phyloP scores from a whole-genome alignment of 2,113 vertebrate genomes.

The Cyprinodon variegatus region DNA sequence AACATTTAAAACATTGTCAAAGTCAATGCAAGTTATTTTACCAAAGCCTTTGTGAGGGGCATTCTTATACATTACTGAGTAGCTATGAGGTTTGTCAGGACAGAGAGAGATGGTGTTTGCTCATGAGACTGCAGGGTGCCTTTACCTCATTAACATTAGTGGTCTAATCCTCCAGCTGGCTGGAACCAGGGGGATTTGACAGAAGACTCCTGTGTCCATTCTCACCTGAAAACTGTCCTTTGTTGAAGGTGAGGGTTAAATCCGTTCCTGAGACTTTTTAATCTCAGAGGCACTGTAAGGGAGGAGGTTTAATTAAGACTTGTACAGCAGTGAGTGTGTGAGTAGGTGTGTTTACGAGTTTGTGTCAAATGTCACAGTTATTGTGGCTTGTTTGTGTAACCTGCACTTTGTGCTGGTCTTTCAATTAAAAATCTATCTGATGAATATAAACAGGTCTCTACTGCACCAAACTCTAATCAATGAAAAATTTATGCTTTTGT shows the following conservation, averaged over 20 bases:
- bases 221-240: slow-evolving; percentile 63
- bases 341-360: slow-evolving; percentile 18
- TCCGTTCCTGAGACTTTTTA: slow-evolving; percentile 64
- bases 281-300: slow-evolving; percentile 64
- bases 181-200: slow-evolving; percentile 39
- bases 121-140: slow-evolving; percentile 39
- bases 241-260: slow-evolving; percentile 68
- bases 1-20: background rate
- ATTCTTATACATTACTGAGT: slow-evolving; percentile 5
- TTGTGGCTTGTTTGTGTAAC: slow-evolving; percentile 3
- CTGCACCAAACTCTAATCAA: slow-evolving; percentile 4
- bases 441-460: slow-evolving; percentile 31
- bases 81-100: slow-evolving; percentile 34
- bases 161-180: slow-evolving; percentile 47
- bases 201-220: slow-evolving; percentile 37
- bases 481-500: slow-evolving; percentile 15
- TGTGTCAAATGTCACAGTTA: slow-evolving; percentile 25
- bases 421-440: slow-evolving; percentile 55
- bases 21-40: background rate
- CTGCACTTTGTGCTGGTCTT: slow-evolving; percentile 24
- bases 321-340: slow-evolving; percentile 43
- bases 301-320: slow-evolving; percentile 73
- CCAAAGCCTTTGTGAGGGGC: slow-evolving; percentile 19
- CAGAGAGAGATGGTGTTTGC: slow-evolving; percentile 15
- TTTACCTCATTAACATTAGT: slow-evolving; percentile 49